Conservation (phyloP, 1,140 invertebrate genomes). For the Pseudomyrmex concolor region DNA sequence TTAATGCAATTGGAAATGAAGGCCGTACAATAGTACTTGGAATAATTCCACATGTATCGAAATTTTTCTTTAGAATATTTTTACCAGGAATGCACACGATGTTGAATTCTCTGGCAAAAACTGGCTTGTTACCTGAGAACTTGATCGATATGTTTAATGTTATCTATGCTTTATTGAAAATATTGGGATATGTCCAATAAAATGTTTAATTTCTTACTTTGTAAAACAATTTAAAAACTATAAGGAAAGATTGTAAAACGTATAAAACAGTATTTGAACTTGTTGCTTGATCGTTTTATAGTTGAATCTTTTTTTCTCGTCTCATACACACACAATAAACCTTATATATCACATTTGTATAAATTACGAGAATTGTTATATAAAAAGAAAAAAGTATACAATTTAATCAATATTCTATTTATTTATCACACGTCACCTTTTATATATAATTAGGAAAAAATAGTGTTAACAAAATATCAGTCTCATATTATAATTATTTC, state of each 20-base stretch:
- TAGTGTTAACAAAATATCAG: not conserved
- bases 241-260: not conserved
- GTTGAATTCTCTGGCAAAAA: rapidly evolving
- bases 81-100: not conserved
- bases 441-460: conserved; percentile 17
- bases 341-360: no score
- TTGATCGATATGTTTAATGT: rapidly evolving
- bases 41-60: rapidly evolving
- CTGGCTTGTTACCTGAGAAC: not conserved
- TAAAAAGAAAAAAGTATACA: no score
- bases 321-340: not conserved
- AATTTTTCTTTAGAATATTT: not conserved
- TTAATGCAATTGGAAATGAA: not conserved
- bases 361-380: no score
- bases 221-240: not conserved
- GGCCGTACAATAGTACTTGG: not conserved
- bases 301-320: conserved; percentile 9
- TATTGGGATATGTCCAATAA: not conserved
- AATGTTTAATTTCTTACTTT: not conserved
- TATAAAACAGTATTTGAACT: not conserved
- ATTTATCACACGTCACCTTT: not conserved
- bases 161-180: rapidly evolving
- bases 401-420: no score
- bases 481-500: conserved; percentile 2
- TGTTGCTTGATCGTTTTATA: not conserved